Evolutionary conservation across 2,797 vertebrate genomes (phyloP).

Genomic region (Peromyscus eremicus): DNA sequence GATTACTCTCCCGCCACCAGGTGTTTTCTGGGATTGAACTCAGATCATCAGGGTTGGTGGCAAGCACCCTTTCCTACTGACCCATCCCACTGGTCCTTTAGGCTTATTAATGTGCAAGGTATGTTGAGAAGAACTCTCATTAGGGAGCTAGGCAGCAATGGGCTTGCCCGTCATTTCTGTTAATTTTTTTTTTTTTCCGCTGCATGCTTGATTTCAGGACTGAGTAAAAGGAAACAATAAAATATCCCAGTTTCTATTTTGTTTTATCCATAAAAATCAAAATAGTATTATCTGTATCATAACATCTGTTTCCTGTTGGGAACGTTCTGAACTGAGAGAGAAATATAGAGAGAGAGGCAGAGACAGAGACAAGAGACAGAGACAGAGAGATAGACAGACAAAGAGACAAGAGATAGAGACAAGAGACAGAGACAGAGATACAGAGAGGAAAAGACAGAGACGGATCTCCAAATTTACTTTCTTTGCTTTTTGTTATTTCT

Average conservation of each 20-base stretch:
- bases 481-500: slow-evolving; percentile 71
- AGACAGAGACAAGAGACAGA: neutral
- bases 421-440: neutral
- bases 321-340: neutral
- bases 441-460: neutral
- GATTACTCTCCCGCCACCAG: neutral
- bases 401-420: neutral
- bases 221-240: neutral
- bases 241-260: neutral
- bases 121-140: neutral
- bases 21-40: neutral
- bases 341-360: neutral
- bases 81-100: neutral
- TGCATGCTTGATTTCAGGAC: neutral
- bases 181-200: neutral
- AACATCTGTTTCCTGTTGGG: neutral
- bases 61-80: neutral
- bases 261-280: neutral
- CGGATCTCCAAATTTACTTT: neutral
- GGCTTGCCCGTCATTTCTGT: neutral
- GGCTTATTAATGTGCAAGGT: neutral
- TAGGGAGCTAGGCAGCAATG: neutral
- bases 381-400: neutral
- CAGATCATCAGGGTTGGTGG: neutral
- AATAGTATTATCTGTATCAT: neutral